Evolutionary conservation across 2,888 invertebrate genomes (phyloP), one percentile per base, ranked within the genome.

Genomic region (Eledone cirrhosa): DNA sequence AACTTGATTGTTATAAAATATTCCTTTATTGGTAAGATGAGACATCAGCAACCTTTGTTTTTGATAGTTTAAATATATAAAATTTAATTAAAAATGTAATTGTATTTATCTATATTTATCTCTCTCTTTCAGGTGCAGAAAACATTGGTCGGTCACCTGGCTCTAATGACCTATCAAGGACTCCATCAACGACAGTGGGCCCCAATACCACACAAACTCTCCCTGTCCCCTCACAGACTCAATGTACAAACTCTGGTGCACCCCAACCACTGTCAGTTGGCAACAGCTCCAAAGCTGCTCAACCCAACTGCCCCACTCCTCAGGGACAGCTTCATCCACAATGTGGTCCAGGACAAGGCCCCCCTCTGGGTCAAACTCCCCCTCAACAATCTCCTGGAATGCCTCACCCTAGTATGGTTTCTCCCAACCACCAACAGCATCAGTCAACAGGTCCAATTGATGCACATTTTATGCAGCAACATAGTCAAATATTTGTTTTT

Each of bases 401-500:
- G 79, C 83, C 24, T 75, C 80, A 48, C 48, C 78, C 53, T 72
- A 65, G 63, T 48, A 63, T 78, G 78, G 78, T 48, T 65, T 75
- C 63, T 65, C 79, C 27, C 24, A 78, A 77, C 69, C 80, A 69
- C 53, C 31, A 29, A 19, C 48, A 24, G 7, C 48, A 67, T 27
- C 82, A 47, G 78, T 79, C 77, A 67, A 78, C 78, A 19, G 78
- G 79, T 48, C 78, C 80, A 16, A 84, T 81, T 47, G 87, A 88
- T 48, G 84, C 83, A 27, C 86, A 83, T 33, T 86, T 88, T 80
- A 83, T 86, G 82, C 96, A 97, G 92, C 97, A 98, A 92, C 97
- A 98, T 92, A 97, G 96, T 92, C 97, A 98, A 91, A 97, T 98
- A 90, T 98, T 97, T 93, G 98, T 98, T 85, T 98, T 98, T 92